Base-by-base conservation (phyloP, 2,888 invertebrate species). In the Hoplodrina ambigua region DNA sequence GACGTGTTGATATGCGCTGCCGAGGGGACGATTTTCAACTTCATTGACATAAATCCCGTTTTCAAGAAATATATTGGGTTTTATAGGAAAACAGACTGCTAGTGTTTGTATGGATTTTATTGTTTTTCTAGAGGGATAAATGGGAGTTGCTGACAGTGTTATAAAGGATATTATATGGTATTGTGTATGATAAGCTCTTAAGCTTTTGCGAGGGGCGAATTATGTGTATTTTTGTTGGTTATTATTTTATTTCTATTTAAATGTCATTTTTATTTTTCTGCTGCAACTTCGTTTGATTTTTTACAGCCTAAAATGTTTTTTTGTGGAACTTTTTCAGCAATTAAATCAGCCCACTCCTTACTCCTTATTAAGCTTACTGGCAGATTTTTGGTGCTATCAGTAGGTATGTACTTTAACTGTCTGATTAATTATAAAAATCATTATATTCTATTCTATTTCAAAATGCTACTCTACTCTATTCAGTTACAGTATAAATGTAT, bases 1-100 rank as follows among this genome's bases (percentile, higher is more conserved):
- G 90, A 88, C 86, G 87, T 88, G 89, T 89, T 90, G 91, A 91
- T 91, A 91, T 88, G 88, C 86, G 86, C 82, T 84, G 88, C 84
- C 82, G 86, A 87, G 87, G 89, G 88, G 86, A 85, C 86, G 86
- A 82, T 86, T 82, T 82, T 84, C 84, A 79, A 87, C 86, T 88
- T 88, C 88, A 88, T 89, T 86, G 87, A 85, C 87, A 85, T 87
- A 88, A 87, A 88, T 87, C 84, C 84, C 80, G 77, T 84, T 85
- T 85, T 87, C 82, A 85, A 85, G 82, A 84, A 88, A 88, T 86
- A 86, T 83, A 87, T 86, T 84, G 82, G 79, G 84, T 81, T 81
- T 87, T 85, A 77, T 83, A 80, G 75, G 64, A 70, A 85, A 85
- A 78, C 80, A 81, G 85, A 78, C 83, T 77, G 84, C 65, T 79